Conservation (phyloP, 53 echinoderm and acorn worm species). For the Luidia sarsii region DNA sequence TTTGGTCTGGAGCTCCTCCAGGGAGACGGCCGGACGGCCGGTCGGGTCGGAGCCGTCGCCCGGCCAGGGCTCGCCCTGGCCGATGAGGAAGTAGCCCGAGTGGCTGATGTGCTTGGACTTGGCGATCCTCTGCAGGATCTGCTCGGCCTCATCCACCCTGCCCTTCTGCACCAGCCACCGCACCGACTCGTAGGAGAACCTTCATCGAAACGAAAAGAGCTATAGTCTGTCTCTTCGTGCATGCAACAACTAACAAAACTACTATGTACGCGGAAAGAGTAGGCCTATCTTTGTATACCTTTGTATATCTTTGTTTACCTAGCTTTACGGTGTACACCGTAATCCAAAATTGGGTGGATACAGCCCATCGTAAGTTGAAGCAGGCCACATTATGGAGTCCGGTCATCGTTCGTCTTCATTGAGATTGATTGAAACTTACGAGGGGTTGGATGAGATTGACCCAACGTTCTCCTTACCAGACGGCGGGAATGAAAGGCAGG, state of each 20-base stretch:
- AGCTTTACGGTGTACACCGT: too few relatives aligned
- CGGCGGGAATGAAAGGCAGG: background rate
- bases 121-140: conserved; percentile 33
- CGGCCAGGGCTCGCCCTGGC: background rate
- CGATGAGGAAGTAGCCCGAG: conserved; percentile 10
- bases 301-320: too few relatives aligned
- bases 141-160: conserved; percentile 18
- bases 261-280: too few relatives aligned
- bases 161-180: conserved; percentile 40
- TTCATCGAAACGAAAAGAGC: background rate
- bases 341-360: too few relatives aligned
- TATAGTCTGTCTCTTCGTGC: background rate
- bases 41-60: background rate
- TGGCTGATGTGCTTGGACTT: conserved; percentile 38
- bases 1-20: background rate
- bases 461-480: conserved; percentile 17
- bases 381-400: too few relatives aligned
- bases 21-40: background rate
- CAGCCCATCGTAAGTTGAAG: too few relatives aligned
- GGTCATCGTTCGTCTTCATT: too few relatives aligned
- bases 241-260: background rate
- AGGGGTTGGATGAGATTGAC: too few relatives aligned
- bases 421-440: background rate
- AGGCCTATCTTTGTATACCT: too few relatives aligned
- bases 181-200: conserved; percentile 32